Conservation (phyloP, 2,113 vertebrate species). For the Oxyura jamaicensis region DNA sequence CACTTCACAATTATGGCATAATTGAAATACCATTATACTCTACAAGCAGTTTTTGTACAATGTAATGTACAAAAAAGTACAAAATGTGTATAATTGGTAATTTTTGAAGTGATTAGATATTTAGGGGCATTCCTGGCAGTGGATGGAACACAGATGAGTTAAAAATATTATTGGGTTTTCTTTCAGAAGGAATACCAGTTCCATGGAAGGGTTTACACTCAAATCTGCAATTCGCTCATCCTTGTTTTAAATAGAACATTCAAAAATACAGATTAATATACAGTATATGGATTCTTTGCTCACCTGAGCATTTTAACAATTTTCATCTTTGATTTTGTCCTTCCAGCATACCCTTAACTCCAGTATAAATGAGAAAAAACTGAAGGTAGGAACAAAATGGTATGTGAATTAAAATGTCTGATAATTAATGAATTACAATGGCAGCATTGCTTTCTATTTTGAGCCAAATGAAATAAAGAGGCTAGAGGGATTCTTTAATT, state of each 20-base stretch:
- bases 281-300: neutral
- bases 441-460: neutral
- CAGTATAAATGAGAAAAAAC: neutral
- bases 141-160: neutral
- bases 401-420: neutral
- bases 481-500: constrained; percentile 8
- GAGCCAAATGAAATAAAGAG: constrained; percentile 18
- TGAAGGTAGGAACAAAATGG: neutral
- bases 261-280: neutral
- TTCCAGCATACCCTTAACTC: neutral
- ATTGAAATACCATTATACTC: neutral
- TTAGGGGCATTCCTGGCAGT: neutral
- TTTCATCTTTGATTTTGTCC: neutral
- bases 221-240: neutral
- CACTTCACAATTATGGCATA: neutral
- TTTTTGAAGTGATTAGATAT: neutral
- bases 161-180: neutral
- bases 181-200: neutral
- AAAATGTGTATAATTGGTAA: neutral
- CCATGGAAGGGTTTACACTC: neutral
- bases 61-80: neutral
- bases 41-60: neutral
- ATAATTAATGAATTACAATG: constrained; percentile 6
- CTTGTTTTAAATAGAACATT: neutral
- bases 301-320: neutral